Evolutionary conservation across 2,113 vertebrate species (phyloP), one percentile per base, ranked within the genome.

Genomic region (Notothenia coriiceps): DNA sequence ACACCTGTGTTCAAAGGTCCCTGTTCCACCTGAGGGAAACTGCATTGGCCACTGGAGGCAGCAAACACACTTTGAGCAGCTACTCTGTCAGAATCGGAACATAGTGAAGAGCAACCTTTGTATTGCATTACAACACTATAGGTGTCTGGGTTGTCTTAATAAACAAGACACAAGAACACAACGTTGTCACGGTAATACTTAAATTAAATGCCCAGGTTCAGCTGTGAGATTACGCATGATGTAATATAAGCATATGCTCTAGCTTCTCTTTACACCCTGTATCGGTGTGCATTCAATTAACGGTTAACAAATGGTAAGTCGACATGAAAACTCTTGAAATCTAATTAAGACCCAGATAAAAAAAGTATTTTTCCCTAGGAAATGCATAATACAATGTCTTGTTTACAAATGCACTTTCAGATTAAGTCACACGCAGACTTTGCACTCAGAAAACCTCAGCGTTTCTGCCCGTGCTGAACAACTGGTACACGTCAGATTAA

Each of bases 401-500:
- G 6, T 49, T 50, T 9, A 43, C 25, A 25, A 13, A 29, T 5
- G 6, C 14, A 49, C 11, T 6, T 15, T 43, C 17, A 43, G 52
- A 18, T 50, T 44, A 15, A 35, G 25, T 44, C 50, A 75, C 17
- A 14, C 54, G 29, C n/a, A 5, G 9, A 25, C 49, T 15, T 47
- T 55, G 44, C 55, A 54, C 13, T 15, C 29, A 51, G 51, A 47
- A 60, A 29, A 18, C 5, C 60, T 4, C 54, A 29, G 15, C 35
- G 64, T 43, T 56, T 55, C 18, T 74, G 56, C 56, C 51, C n/a
- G 11, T 18, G 20, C 25, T 71, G 54, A 66, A 82, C 72, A 70
- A 46, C 67, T 61, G 20, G 73, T 55, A 14, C 71, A 67, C 64
- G 62, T 74, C 78, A 82, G 47, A 92, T 85, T 89, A 83, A 89